These are phyloP conservation scores for Crax fasciolata DNA, from an alignment of 2,797 vertebrate genomes.

Conservation along the genomic window DNA sequence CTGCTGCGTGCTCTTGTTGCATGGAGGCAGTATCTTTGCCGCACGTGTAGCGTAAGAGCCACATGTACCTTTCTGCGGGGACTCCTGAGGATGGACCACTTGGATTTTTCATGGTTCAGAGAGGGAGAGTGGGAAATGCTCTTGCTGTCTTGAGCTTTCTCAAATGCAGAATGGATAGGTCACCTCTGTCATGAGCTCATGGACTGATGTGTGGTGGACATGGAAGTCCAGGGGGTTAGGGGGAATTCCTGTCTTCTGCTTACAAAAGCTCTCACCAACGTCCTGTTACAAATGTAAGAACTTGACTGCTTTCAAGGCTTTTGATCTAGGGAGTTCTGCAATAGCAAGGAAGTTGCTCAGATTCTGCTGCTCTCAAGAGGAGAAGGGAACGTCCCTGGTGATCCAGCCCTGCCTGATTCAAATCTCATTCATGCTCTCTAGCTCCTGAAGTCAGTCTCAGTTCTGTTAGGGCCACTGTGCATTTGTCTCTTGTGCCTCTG, in stretches of 20 bases:
- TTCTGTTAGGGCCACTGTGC: background rate
- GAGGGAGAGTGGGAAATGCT: background rate
- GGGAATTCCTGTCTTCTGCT: background rate
- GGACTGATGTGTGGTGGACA: background rate
- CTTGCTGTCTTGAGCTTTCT: too few relatives aligned
- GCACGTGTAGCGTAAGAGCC: too few relatives aligned
- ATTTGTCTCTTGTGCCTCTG: background rate
- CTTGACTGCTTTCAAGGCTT: background rate
- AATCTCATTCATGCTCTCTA: background rate
- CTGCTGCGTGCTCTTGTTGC: background rate
- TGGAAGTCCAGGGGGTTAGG: background rate
- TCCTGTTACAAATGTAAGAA: background rate
- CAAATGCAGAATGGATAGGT: background rate
- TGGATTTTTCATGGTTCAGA: background rate
- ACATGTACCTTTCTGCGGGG: background rate
- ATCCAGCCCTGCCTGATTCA: background rate
- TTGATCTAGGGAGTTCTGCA: background rate
- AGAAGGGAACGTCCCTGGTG: background rate
- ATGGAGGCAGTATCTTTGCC: too few relatives aligned
- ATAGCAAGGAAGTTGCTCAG: background rate
- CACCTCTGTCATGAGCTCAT: background rate
- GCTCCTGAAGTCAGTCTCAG: background rate
- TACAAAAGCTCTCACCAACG: background rate
- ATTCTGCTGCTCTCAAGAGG: too few relatives aligned
- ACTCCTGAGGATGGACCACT: background rate